Evolutionary conservation across 1,140 invertebrate species (phyloP).

Genomic region (Laodelphax striatellus): DNA sequence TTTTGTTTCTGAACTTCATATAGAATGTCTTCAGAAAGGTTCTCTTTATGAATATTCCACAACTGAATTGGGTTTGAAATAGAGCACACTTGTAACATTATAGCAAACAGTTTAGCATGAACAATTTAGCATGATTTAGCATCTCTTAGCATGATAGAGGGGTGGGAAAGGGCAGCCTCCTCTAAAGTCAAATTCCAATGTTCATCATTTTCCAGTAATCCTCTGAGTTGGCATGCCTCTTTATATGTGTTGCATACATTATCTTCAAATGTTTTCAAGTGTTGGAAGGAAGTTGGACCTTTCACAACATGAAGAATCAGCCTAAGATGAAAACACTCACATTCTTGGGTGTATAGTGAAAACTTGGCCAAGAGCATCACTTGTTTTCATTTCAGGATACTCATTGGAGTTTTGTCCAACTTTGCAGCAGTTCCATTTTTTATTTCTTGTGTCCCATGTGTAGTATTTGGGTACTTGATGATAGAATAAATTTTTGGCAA

Average conservation of each 20-base stretch:
- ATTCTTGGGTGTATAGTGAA: slow-evolving; percentile 31
- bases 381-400: slow-evolving; percentile 19
- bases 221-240: slow-evolving; percentile 24
- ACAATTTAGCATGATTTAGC: too few relatives aligned
- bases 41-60: neutral
- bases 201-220: slow-evolving; percentile 28
- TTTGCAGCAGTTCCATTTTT: slow-evolving; percentile 18
- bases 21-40: neutral
- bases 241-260: slow-evolving; percentile 24
- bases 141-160: neutral
- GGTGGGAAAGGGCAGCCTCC: neutral
- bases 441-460: slow-evolving; percentile 23
- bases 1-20: neutral
- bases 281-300: slow-evolving; percentile 31
- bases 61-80: neutral
- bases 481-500: slow-evolving; percentile 27
- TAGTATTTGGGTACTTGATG: slow-evolving; percentile 26
- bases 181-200: slow-evolving; percentile 21
- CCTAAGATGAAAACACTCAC: slow-evolving; percentile 32
- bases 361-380: slow-evolving; percentile 27
- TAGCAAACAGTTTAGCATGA: neutral
- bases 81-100: neutral
- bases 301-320: slow-evolving; percentile 32
- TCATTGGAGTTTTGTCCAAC: slow-evolving; percentile 16
- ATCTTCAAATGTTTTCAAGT: slow-evolving; percentile 29